Evolutionary conservation across 2,113 vertebrate species (phyloP).

Genomic region (Tachysurus vachellii): DNA sequence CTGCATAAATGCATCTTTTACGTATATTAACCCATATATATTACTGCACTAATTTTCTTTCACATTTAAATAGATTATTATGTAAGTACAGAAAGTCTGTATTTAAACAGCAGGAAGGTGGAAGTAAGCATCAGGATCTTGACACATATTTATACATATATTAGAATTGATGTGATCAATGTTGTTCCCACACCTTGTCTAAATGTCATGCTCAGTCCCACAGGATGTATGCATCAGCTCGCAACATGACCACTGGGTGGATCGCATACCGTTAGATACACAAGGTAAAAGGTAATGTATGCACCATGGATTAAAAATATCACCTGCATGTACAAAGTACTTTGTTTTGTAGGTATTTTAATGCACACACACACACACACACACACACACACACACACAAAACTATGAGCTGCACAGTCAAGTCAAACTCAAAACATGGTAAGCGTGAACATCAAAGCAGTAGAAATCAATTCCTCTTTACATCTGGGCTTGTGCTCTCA

Average conservation of each 20-base stretch:
- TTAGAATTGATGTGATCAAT: conserved; percentile 52
- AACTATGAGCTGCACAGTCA: conserved; percentile 25
- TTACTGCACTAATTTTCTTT: neutral
- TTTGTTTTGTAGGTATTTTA: neutral
- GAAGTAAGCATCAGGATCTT: conserved; percentile 6
- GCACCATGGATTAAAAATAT: conserved; percentile 12
- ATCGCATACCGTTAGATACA: conserved; percentile 3
- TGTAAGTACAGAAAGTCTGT: neutral
- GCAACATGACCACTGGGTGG: conserved; percentile 43
- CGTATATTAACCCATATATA: neutral
- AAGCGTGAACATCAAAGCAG: conserved; percentile 19
- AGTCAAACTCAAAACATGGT: conserved; percentile 37
- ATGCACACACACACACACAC: conserved; percentile 19
- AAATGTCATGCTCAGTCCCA: conserved; percentile 57
- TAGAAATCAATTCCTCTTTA: conserved; percentile 51
- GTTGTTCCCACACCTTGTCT: conserved; percentile 46
- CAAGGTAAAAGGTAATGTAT: conserved; percentile 40
- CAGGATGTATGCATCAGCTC: conserved; percentile 44
- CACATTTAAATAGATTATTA: neutral
- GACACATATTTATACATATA: conserved; percentile 57
- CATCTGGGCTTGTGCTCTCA: conserved; percentile 41
- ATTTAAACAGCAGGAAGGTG: conserved; percentile 27
- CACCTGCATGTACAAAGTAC: neutral
- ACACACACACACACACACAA: conserved; percentile 4
- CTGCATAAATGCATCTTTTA: neutral